Conservation (phyloP, 2,113 vertebrate genomes). For the Plestiodon gilberti region DNA sequence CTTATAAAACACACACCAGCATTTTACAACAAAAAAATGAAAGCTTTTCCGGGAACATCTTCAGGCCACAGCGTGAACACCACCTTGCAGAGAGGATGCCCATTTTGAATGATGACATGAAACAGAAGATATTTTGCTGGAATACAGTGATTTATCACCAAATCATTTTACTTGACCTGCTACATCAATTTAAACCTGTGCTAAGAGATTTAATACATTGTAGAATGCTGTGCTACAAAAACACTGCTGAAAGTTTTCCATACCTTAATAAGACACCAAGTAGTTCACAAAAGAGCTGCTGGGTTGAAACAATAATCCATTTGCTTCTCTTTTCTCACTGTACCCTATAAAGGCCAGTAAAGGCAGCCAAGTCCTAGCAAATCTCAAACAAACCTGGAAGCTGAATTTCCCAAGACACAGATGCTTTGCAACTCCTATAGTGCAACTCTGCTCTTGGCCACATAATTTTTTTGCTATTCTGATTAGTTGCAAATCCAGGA, state of each 20-base stretch:
- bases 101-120: not conserved
- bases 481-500: not conserved
- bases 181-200: constrained; percentile 14
- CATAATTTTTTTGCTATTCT: not conserved
- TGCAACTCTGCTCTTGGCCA: not conserved
- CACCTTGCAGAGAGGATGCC: constrained; percentile 20
- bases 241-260: not conserved
- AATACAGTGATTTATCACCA: not conserved
- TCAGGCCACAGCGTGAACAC: not conserved
- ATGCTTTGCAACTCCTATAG: not conserved
- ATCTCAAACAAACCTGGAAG: not conserved
- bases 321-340: not conserved
- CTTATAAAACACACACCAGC: not conserved
- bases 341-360: too few species aligned
- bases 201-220: not conserved
- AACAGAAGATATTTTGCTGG: not conserved
- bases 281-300: not conserved
- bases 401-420: not conserved
- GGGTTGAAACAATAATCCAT: not conserved
- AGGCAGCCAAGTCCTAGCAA: not conserved
- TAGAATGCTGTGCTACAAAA: not conserved
- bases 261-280: not conserved
- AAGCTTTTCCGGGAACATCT: constrained; percentile 2
- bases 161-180: not conserved
- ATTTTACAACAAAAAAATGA: not conserved